Conservation (phyloP, 1,140 invertebrate species). For the Euwallacea similis region DNA sequence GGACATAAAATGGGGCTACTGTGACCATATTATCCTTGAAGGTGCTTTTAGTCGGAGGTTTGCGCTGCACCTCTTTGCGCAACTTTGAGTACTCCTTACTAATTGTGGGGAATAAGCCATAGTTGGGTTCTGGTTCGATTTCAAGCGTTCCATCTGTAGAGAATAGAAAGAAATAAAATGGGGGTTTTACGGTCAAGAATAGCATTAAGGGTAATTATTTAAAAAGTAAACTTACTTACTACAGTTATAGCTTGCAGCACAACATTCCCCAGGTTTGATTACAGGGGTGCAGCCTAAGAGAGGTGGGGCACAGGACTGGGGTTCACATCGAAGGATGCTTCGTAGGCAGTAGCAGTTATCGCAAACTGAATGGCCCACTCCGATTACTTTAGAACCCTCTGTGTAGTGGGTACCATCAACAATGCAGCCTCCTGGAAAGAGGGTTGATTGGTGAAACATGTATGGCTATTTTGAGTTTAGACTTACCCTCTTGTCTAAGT, state of each 20-base stretch:
- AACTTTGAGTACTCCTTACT: slow-evolving; percentile 62
- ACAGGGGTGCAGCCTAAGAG: slow-evolving; percentile 76
- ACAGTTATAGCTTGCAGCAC: slow-evolving; percentile 81
- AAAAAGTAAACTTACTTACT: slow-evolving; percentile 57
- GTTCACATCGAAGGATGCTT: slow-evolving; percentile 72
- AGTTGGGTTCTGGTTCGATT: slow-evolving; percentile 58
- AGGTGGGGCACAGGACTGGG: slow-evolving; percentile 72
- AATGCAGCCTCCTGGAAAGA: slow-evolving; percentile 61
- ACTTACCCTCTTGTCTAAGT: background rate
- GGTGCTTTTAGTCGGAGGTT: slow-evolving; percentile 28
- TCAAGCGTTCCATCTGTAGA: slow-evolving; percentile 58
- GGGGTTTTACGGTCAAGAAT: background rate
- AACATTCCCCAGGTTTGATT: slow-evolving; percentile 75
- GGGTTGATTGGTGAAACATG: too few species aligned
- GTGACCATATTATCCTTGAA: slow-evolving; percentile 24
- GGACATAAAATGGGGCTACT: slow-evolving; percentile 41
- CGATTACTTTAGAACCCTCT: slow-evolving; percentile 75
- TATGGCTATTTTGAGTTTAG: background rate
- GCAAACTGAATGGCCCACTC: slow-evolving; percentile 63
- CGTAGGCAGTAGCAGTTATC: slow-evolving; percentile 82
- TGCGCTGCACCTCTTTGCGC: slow-evolving; percentile 54
- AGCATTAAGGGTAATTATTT: background rate
- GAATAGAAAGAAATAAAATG: slow-evolving; percentile 7
- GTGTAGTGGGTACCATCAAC: slow-evolving; percentile 63
- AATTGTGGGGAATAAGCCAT: slow-evolving; percentile 59